A percentile compares a stretch with the other conserved stretches of the same genome.
These are phyloP conservation scores for Meloidogyne hapla DNA, from an alignment of 1,140 invertebrate genomes.

Conservation along the genomic window DNA sequence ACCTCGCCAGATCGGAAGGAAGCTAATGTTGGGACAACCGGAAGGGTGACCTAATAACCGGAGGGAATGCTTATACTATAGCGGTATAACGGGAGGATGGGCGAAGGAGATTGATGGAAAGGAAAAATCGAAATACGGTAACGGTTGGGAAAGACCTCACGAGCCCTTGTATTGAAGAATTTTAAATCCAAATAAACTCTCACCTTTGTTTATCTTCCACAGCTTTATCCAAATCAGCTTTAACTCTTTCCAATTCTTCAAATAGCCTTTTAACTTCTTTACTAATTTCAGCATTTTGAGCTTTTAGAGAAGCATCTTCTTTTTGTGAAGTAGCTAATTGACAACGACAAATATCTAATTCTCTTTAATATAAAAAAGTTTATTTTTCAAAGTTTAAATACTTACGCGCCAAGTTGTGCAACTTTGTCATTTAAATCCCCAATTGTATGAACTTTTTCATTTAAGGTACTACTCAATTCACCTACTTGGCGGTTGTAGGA, in stretches of 20 bases:
- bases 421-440: conserved; percentile 7
- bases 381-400: background rate
- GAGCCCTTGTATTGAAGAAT: too few species aligned
- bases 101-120: too few species aligned
- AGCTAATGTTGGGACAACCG: too few species aligned
- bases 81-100: too few species aligned
- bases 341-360: conserved; percentile 26
- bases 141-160: too few species aligned
- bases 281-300: conserved; percentile 15
- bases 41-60: too few species aligned
- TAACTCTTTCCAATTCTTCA: conserved; percentile 25
- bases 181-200: too few species aligned
- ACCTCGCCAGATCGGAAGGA: too few species aligned
- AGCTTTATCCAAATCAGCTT: conserved; percentile 34
- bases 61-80: too few species aligned
- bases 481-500: conserved; percentile 21
- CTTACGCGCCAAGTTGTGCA: conserved; percentile 25
- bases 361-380: background rate
- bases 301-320: background rate
- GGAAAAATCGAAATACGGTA: too few species aligned
- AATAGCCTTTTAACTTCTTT: conserved; percentile 16
- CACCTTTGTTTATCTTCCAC: conserved; percentile 11
- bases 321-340: conserved; percentile 15
- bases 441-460: conserved; percentile 15
- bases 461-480: conserved; percentile 18